These are phyloP conservation scores for Cathartes aura DNA, from an alignment of 2,113 vertebrate genomes.

Conservation along the genomic window DNA sequence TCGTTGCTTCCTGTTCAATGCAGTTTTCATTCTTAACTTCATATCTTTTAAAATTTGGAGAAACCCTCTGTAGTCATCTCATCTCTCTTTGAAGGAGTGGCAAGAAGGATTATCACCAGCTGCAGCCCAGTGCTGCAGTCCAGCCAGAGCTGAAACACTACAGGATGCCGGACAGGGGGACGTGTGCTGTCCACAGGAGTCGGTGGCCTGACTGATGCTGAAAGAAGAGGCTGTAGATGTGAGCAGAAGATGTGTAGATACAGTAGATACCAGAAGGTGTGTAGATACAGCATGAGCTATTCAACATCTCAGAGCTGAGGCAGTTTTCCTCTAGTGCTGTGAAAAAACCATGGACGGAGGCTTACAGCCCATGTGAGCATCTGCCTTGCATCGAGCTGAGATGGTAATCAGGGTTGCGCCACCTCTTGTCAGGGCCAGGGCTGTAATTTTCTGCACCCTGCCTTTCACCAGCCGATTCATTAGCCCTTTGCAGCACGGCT, in stretches of 20 bases:
- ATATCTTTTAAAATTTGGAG: neutral
- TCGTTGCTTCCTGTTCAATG: neutral
- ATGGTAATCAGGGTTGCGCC: neutral
- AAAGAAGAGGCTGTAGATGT: neutral
- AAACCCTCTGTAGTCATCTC: neutral
- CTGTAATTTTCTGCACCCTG: constrained; percentile 17
- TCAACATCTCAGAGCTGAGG: neutral
- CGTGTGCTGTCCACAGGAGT: neutral
- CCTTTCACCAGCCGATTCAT: neutral
- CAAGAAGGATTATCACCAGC: neutral
- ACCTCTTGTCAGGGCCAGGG: neutral
- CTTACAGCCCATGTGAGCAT: neutral
- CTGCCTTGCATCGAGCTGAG: neutral
- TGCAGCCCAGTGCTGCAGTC: neutral
- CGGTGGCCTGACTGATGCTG: fast-evolving
- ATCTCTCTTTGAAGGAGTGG: neutral
- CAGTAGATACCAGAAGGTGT: neutral
- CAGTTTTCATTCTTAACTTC: neutral
- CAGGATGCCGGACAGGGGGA: fast-evolving
- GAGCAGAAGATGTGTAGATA: neutral
- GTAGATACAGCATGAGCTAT: neutral
- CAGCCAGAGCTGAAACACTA: neutral
- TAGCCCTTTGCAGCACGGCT: neutral
- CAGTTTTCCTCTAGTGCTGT: neutral
- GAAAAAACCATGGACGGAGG: neutral